These are phyloP conservation scores for Sebastes iracundus DNA, from an alignment of 2,797 vertebrate species.

Conservation along the genomic window DNA sequence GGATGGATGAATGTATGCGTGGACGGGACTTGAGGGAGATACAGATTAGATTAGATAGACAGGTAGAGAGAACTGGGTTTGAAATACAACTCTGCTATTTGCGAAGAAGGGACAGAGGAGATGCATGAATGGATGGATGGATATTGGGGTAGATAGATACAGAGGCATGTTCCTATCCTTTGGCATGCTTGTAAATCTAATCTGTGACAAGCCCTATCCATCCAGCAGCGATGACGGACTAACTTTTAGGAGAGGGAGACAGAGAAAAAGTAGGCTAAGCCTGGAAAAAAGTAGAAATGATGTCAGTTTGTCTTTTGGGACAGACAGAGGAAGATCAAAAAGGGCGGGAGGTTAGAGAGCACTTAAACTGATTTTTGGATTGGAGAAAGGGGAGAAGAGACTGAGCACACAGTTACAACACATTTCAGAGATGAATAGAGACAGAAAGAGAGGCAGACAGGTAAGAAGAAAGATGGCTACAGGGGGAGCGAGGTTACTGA, in stretches of 20 bases:
- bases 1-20: background rate
- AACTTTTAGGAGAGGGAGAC: background rate
- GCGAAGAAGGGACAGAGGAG: background rate
- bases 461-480: background rate
- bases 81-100: conserved; percentile 6
- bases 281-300: background rate
- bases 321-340: background rate
- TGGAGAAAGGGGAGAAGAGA: background rate
- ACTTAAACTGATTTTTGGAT: conserved; percentile 7
- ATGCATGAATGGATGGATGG: background rate
- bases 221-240: background rate
- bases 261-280: background rate
- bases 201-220: conserved; percentile 1
- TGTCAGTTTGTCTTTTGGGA: background rate
- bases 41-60: conserved; percentile 17
- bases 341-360: background rate
- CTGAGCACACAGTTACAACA: background rate
- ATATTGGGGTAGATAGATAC: background rate
- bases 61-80: background rate
- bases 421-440: conserved; percentile 23
- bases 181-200: conserved; percentile 32
- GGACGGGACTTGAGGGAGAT: conserved; percentile 1
- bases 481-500: conserved; percentile 6
- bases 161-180: background rate
- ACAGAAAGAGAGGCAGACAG: background rate